phyloP scores from a whole-genome alignment of 1,140 invertebrate species.

The Brachionus paranguensis region DNA sequence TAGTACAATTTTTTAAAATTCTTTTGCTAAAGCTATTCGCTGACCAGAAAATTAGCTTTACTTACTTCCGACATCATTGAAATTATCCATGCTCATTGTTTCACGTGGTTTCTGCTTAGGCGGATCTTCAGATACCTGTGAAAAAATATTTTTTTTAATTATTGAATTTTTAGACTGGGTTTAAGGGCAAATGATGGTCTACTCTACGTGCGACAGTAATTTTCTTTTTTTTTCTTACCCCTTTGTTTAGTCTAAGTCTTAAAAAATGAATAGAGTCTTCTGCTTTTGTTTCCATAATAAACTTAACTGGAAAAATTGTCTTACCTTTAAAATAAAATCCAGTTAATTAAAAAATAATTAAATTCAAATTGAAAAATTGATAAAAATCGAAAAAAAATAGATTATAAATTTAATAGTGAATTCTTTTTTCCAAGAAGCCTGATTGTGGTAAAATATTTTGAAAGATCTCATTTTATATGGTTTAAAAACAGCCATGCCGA shows the following conservation, averaged over 20 bases:
- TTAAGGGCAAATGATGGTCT: background rate
- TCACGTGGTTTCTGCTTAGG: background rate
- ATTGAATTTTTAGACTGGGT: background rate
- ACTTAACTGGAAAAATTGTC: background rate
- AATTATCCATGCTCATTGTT: constrained; percentile 3
- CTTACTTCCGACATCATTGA: background rate
- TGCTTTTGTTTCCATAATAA: constrained; percentile 16
- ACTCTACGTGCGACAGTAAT: background rate
- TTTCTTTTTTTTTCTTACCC: background rate
- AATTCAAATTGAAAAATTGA: background rate
- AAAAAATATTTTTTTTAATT: background rate
- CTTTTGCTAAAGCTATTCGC: background rate
- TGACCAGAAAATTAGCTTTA: background rate
- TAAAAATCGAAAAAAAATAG: background rate
- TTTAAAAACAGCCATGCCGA: background rate
- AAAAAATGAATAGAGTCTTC: constrained; percentile 22
- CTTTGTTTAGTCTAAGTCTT: background rate
- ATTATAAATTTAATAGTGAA: background rate
- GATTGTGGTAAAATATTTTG: background rate
- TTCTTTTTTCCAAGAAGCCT: background rate
- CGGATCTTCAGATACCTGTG: background rate
- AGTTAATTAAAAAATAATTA: background rate
- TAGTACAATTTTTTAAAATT: background rate
- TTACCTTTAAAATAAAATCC: constrained; percentile 19
- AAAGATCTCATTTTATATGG: background rate